These are phyloP conservation scores for Sinotaia quadrata DNA, from an alignment of 2,888 invertebrate species.

Conservation along the genomic window DNA sequence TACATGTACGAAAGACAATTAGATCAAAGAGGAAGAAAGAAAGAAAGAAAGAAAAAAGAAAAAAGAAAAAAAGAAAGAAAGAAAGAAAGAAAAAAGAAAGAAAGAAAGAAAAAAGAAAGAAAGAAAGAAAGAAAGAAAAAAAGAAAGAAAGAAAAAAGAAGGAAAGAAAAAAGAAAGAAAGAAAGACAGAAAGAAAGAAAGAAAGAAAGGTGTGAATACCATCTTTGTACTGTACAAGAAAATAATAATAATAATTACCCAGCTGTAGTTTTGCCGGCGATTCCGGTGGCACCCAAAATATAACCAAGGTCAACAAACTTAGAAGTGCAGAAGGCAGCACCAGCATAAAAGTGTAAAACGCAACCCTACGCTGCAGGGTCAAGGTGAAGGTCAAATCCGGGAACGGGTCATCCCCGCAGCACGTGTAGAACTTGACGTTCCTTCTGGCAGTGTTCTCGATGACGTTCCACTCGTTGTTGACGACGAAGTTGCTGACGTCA, in stretches of 20 bases:
- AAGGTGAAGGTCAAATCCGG: constrained; percentile 69
- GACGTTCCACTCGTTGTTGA: constrained; percentile 72
- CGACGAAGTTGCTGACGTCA: constrained; percentile 65
- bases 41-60: background rate
- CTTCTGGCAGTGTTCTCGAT: constrained; percentile 61
- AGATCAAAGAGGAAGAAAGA: background rate
- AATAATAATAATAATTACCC: constrained; percentile 61
- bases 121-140: background rate
- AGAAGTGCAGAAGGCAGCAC: constrained; percentile 71
- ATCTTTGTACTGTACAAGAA: too few relatives aligned
- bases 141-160: background rate
- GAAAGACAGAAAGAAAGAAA: too few relatives aligned
- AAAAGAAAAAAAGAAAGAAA: constrained; percentile 6
- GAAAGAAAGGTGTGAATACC: background rate
- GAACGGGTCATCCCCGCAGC: constrained; percentile 68
- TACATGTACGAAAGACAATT: background rate
- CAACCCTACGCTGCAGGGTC: constrained; percentile 58
- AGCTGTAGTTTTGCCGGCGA: constrained; percentile 71
- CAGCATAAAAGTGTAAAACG: constrained; percentile 71
- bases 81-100: too few relatives aligned
- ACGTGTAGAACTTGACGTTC: constrained; percentile 66
- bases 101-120: background rate
- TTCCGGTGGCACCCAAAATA: constrained; percentile 73
- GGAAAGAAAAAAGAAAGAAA: background rate
- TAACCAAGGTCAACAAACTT: constrained; percentile 69